phyloP scores from a whole-genome alignment of 2,888 invertebrate species.

The Stenoptilia bipunctidactyla region DNA sequence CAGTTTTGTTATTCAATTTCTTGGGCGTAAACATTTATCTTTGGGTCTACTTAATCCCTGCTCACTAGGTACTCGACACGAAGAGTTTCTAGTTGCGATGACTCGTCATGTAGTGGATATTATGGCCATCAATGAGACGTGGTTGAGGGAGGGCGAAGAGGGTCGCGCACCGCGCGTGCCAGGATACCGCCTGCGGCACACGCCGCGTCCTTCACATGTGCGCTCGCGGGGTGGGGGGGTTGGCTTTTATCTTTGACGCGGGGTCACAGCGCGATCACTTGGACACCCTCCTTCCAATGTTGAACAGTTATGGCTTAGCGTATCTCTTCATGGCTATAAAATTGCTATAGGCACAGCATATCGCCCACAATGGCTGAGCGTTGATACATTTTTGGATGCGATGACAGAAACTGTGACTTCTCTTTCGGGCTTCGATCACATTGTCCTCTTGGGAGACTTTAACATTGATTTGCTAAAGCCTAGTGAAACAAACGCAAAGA shows the following conservation, averaged over 20 bases:
- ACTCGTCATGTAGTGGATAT: constrained; percentile 2
- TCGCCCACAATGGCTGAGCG: constrained; percentile 4
- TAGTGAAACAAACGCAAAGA: neutral
- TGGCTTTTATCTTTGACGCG: constrained; percentile 6
- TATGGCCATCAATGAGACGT: constrained; percentile 8
- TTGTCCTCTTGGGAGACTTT: constrained; percentile 6
- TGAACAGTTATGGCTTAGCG: constrained; percentile 6
- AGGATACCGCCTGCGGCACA: constrained; percentile 1
- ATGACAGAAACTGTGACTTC: constrained; percentile 3
- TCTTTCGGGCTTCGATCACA: constrained; percentile 1
- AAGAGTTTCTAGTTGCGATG: constrained; percentile 3
- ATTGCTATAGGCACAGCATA: constrained; percentile 7
- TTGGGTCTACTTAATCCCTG: neutral
- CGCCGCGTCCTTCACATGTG: constrained; percentile 3
- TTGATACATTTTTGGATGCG: constrained; percentile 5
- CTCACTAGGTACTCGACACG: constrained; percentile 6
- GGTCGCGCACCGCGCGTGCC: no score
- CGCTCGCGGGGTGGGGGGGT: constrained; percentile 8
- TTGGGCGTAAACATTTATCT: no score
- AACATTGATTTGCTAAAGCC: constrained; percentile 3
- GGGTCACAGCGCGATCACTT: neutral
- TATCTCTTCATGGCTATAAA: neutral
- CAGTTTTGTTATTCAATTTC: no score
- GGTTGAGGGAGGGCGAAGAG: constrained; percentile 3
- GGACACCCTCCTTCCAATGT: constrained; percentile 1